Percentiles rank a stretch among this genome's conserved stretches.
These are phyloP conservation scores for Elephantulus edwardii DNA, from an alignment of 2,113 vertebrate species.

Conservation along the genomic window DNA sequence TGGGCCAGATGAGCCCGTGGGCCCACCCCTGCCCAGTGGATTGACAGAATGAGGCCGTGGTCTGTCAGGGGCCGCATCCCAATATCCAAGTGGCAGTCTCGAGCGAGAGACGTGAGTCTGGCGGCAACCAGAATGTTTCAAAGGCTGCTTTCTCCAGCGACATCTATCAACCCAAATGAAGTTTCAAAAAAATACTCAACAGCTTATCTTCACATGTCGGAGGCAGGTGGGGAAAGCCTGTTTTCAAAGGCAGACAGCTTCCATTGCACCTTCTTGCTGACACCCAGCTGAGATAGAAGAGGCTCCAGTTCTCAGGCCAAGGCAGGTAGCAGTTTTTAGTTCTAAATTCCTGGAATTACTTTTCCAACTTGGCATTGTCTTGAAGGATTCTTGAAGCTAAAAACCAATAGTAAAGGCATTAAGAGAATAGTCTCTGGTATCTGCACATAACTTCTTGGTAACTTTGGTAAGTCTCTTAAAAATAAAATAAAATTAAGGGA, in stretches of 20 bases:
- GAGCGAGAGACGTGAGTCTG: conserved; percentile 63
- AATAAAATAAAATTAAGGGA: neutral
- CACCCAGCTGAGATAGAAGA: neutral
- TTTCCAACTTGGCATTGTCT: conserved; percentile 42
- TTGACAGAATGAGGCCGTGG: conserved; percentile 77
- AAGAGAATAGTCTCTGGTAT: no score
- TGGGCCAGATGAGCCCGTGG: conserved; percentile 11
- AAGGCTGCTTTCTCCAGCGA: conserved; percentile 73
- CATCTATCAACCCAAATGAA: conserved; percentile 60
- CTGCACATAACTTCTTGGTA: neutral
- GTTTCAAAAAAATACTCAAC: conserved; percentile 57
- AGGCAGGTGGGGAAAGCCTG: neutral
- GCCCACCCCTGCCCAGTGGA: conserved; percentile 67
- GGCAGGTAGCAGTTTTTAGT: conserved; percentile 22
- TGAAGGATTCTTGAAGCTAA: neutral
- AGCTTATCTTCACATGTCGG: neutral
- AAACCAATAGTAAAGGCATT: neutral
- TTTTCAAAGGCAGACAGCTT: neutral
- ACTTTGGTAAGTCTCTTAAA: neutral
- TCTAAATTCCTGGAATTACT: conserved; percentile 57
- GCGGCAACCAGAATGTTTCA: conserved; percentile 64
- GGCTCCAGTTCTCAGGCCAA: conserved; percentile 44
- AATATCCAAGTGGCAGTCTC: conserved; percentile 58
- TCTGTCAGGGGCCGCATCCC: conserved; percentile 75
- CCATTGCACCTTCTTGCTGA: neutral